Conservation (phyloP, 1,140 invertebrate genomes). For the Sarcophaga bullata region DNA sequence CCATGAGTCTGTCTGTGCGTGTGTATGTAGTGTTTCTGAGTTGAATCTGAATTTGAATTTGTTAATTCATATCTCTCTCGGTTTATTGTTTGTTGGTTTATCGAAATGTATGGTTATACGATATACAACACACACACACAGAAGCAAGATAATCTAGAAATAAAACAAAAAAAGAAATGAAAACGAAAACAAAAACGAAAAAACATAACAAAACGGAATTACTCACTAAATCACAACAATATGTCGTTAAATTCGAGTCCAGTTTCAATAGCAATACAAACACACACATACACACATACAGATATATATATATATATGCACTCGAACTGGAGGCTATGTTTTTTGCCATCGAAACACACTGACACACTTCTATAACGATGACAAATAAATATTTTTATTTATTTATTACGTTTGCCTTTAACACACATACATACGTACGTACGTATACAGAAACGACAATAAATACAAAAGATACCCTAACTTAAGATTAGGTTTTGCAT, state of each 20-base stretch:
- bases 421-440: too few relatives aligned
- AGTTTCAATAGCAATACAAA: background rate
- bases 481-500: too few relatives aligned
- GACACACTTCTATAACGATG: too few relatives aligned
- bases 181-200: too few relatives aligned
- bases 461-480: too few relatives aligned
- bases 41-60: slow-evolving; percentile 1
- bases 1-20: background rate
- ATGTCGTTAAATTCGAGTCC: slow-evolving; percentile 13
- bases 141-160: background rate
- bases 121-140: too few relatives aligned
- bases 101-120: background rate
- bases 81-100: slow-evolving; percentile 4
- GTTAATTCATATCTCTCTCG: slow-evolving; percentile 17
- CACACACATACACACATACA: background rate
- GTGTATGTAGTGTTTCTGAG: background rate
- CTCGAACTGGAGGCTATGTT: too few relatives aligned
- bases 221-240: slow-evolving; percentile 2
- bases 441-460: too few relatives aligned
- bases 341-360: too few relatives aligned
- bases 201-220: background rate
- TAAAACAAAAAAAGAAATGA: background rate
- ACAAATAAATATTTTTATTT: too few relatives aligned
- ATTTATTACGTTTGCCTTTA: too few relatives aligned
- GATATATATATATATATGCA: too few relatives aligned